phyloP scores from a whole-genome alignment of 2,797 vertebrate species.

The Harpagifer antarcticus region DNA sequence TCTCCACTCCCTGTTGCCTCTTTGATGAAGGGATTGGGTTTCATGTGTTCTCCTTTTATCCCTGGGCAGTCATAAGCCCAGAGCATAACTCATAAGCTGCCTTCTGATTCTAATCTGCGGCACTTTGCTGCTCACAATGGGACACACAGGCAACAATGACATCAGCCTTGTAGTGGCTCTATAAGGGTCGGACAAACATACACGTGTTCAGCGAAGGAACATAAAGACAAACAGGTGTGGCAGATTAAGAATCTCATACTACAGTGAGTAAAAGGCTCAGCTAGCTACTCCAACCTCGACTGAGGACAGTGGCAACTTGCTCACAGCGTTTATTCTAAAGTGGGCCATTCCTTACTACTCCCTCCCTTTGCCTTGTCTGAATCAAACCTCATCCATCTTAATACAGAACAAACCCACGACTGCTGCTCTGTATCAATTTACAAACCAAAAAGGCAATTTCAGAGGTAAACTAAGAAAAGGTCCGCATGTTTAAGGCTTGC shows the following conservation, averaged over 20 bases:
- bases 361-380: constrained; percentile 22
- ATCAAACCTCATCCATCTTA: constrained; percentile 69
- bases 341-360: constrained; percentile 11
- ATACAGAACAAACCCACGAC: constrained; percentile 53
- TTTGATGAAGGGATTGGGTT: constrained; percentile 88
- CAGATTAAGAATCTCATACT: constrained; percentile 31
- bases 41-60: constrained; percentile 87
- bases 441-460: constrained; percentile 67
- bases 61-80: constrained; percentile 80
- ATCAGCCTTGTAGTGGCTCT: constrained; percentile 56
- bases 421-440: constrained; percentile 63
- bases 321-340: constrained; percentile 18
- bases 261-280: constrained; percentile 9
- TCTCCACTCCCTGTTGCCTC: constrained; percentile 80
- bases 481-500: constrained; percentile 42
- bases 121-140: constrained; percentile 64
- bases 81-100: constrained; percentile 83
- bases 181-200: constrained; percentile 31
- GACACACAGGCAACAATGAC: constrained; percentile 64
- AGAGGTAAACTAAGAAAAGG: constrained; percentile 47
- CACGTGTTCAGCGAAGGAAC: constrained; percentile 22
- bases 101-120: constrained; percentile 81
- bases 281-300: not conserved
- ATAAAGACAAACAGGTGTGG: constrained; percentile 30
- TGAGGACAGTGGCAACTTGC: constrained; percentile 2